Conservation (phyloP, 1,140 invertebrate genomes). For the Brachionus rubens region DNA sequence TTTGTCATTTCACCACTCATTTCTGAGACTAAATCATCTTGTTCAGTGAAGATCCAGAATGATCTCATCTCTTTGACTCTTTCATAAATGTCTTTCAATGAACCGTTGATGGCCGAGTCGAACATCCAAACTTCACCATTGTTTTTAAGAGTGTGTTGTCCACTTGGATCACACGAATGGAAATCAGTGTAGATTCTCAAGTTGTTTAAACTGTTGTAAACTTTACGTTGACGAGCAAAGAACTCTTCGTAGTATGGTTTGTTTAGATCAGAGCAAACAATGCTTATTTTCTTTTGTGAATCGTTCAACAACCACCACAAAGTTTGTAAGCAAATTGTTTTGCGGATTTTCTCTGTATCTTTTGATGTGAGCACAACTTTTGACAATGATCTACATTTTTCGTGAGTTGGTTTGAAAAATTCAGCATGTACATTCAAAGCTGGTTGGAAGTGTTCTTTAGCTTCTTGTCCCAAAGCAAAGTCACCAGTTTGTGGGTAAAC, state of each 20-base stretch:
- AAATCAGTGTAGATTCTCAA: conserved; percentile 41
- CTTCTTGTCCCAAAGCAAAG: conserved; percentile 16
- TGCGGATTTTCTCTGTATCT: conserved; percentile 29
- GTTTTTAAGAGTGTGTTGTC: conserved; percentile 34
- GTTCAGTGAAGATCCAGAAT: conserved; percentile 40
- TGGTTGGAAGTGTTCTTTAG: conserved; percentile 30
- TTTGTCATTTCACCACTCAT: conserved; percentile 16
- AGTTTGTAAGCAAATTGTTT: conserved; percentile 41
- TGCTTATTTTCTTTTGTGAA: conserved; percentile 41
- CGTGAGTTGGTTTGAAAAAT: conserved; percentile 25
- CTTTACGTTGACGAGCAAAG: conserved; percentile 35
- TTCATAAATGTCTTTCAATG: conserved; percentile 7
- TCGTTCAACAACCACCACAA: conserved; percentile 39
- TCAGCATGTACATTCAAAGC: conserved; percentile 32
- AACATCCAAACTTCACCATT: conserved; percentile 41
- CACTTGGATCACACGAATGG: not conserved
- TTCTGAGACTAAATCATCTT: not conserved
- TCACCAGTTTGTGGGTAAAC: conserved; percentile 10
- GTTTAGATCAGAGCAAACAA: conserved; percentile 42
- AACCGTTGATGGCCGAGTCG: conserved; percentile 26
- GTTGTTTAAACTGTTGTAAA: conserved; percentile 46
- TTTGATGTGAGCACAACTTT: not conserved
- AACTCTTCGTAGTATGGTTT: conserved; percentile 44
- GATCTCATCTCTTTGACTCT: conserved; percentile 24
- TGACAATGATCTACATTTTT: conserved; percentile 25